Evolutionary conservation across 2,113 vertebrate genomes (phyloP), one percentile per base, ranked within the genome.

Genomic region (Solea solea): DNA sequence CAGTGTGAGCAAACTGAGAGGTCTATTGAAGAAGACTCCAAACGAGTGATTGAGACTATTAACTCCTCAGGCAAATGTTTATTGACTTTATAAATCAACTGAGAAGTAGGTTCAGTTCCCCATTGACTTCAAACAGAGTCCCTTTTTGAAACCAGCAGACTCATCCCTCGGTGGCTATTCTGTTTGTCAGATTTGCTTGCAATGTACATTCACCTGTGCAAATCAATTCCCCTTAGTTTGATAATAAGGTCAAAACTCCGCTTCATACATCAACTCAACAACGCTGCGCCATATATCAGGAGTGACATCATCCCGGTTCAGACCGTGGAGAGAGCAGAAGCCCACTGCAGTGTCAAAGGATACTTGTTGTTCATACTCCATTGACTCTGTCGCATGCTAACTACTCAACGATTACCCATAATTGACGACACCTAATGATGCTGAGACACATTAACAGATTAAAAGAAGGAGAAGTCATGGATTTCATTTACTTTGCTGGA

Each of bases 361-460:
- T 54, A 64, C 83, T 67, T 65, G 66, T 71, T 69, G 74, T 83
- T 86, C 69, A 64, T 72, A 82, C 77, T 71, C 57, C 68, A 66
- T 46, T 65, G 80, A 72, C 74, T 76, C 54, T 2, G 7, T 27
- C 39, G 14, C 44, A 85, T 85, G 79, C 64, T 86, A 82, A 84
- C 82, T 73, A 68, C 65, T 84, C 53, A 62, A 87, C 60, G 76
- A 83, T 82, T 74, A 85, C 71, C 59, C 40, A 63, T 87, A 85
- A 91, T 85, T 89, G 84, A 76, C 75, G 66, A 62, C 49, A 81
- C 72, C 66, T 86, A 88, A 87, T 76, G 64, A 76, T 53, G 81
- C 81, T 42, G 69, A 83, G 59, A 71, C 59, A 78, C 80, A 70
- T 71, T 67, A 80, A 74, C 75, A 52, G 9, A 72, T 80, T 61